These are phyloP conservation scores for Lagopus leucura DNA, from an alignment of 2,113 vertebrate genomes.

Conservation along the genomic window DNA sequence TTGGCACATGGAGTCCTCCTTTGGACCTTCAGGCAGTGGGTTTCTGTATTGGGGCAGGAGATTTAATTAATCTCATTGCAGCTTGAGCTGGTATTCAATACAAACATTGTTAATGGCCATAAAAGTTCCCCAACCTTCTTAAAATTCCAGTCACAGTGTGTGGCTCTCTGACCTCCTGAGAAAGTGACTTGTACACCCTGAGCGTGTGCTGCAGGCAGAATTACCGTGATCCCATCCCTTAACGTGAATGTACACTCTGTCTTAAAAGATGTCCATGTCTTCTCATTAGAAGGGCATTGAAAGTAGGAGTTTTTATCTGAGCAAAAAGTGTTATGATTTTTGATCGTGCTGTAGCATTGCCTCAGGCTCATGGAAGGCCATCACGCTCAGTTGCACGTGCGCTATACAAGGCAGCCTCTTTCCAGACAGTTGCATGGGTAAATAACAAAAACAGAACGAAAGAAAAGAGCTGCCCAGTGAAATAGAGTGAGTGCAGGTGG, in stretches of 20 bases:
- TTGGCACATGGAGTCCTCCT: neutral
- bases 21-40: conserved; percentile 14
- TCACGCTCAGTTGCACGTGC: rapidly evolving
- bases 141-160: conserved; percentile 47
- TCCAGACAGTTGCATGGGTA: neutral
- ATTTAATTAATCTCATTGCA: conserved; percentile 39
- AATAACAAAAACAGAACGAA: neutral
- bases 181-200: conserved; percentile 3
- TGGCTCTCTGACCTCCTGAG: conserved; percentile 23
- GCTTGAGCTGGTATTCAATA: conserved; percentile 45
- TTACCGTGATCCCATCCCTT: neutral
- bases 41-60: neutral
- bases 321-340: neutral
- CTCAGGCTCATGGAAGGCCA: neutral
- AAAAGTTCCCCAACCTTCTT: conserved; percentile 52
- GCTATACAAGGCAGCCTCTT: neutral
- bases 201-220: neutral
- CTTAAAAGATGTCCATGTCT: neutral
- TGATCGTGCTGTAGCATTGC: neutral
- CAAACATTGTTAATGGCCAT: conserved; percentile 57
- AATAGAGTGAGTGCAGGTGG: neutral
- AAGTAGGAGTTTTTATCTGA: neutral
- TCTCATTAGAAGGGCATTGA: neutral
- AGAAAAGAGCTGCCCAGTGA: neutral
- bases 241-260: neutral